Evolutionary conservation across 30 jellyfish, hydroid and myxozoan genomes (phyloP).

Genomic region (Chrysaora quinquecirrha): DNA sequence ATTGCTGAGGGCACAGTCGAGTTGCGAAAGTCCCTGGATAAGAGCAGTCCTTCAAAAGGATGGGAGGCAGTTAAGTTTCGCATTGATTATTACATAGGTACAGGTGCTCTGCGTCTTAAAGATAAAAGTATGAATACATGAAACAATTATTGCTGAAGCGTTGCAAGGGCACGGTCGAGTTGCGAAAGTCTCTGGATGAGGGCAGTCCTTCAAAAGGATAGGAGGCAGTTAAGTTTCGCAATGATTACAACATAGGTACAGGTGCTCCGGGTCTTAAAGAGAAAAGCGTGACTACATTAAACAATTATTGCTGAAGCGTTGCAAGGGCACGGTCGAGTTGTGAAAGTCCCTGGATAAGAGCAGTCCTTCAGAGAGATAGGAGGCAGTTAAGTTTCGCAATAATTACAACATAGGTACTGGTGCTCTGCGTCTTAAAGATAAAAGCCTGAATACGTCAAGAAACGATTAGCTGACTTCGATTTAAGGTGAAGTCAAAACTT

Average conservation of each 20-base stretch:
- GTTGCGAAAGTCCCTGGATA: neutral
- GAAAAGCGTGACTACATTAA: neutral
- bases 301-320: conserved; percentile 25
- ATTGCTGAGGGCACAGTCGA: neutral
- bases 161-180: neutral
- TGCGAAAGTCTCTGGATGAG: neutral
- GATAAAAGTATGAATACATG: neutral
- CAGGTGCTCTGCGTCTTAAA: no score
- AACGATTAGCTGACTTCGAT: no score
- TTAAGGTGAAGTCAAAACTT: no score
- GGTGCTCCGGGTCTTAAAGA: neutral
- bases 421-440: neutral
- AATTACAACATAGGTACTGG: neutral
- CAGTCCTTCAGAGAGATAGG: conserved; percentile 50
- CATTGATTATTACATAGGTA: neutral
- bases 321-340: conserved; percentile 74
- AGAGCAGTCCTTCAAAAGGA: neutral
- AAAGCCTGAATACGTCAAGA: neutral
- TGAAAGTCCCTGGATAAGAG: conserved; percentile 80
- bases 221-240: neutral
- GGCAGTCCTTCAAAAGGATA: neutral
- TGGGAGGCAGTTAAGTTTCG: neutral
- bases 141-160: neutral
- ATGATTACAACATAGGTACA: neutral
- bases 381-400: neutral